Conservation (phyloP, 2,888 invertebrate species). For the Eurytoma adleriae region DNA sequence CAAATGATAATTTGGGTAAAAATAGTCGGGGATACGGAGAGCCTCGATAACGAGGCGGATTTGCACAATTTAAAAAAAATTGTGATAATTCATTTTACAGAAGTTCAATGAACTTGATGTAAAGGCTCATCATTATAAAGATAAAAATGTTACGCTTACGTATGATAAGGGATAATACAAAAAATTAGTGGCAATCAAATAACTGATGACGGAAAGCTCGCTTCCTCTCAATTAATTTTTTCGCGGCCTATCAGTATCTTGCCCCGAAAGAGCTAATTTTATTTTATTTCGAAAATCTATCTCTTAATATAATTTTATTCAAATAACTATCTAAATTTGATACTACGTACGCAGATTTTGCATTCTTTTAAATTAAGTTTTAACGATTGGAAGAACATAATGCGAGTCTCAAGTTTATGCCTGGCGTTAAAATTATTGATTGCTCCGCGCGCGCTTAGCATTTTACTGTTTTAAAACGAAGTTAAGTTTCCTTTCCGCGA, state of each 20-base stretch:
- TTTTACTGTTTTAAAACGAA: slow-evolving; percentile 18
- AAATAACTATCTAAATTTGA: not conserved
- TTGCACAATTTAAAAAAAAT: too few relatives aligned
- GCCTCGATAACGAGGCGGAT: too few relatives aligned
- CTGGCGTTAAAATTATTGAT: not conserved
- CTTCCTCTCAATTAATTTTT: not conserved
- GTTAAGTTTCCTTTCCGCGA: too few relatives aligned
- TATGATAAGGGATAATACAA: not conserved
- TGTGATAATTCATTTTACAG: slow-evolving; percentile 1
- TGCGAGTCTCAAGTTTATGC: not conserved
- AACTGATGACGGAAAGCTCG: not conserved
- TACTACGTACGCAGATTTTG: not conserved
- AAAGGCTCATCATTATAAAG: not conserved
- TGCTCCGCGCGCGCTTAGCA: not conserved
- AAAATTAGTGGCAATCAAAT: not conserved
- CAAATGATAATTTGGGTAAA: too few relatives aligned
- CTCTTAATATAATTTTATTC: not conserved
- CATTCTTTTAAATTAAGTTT: not conserved
- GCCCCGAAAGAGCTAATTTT: not conserved
- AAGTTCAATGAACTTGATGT: slow-evolving; percentile 39
- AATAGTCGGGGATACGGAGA: too few relatives aligned
- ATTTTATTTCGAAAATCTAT: not conserved
- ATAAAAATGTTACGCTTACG: not conserved
- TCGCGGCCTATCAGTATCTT: not conserved
- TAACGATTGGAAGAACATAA: not conserved